phyloP scores from a whole-genome alignment of 92 coral and sea anemone genomes.

The Actinernus sp. region DNA sequence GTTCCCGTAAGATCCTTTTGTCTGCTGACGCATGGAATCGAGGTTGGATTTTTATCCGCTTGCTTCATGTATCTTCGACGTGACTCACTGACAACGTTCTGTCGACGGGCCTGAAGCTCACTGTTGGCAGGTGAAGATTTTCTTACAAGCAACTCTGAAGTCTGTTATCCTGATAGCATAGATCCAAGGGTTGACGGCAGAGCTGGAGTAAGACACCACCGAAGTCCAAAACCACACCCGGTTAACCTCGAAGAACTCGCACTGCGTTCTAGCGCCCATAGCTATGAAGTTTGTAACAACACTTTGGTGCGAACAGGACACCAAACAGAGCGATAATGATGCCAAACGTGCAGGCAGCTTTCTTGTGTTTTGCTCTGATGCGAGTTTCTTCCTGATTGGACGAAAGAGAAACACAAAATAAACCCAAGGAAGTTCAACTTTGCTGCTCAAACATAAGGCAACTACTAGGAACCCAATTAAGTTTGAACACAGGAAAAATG shows the following conservation, averaged over 20 bases:
- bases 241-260: constrained; percentile 19
- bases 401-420: too few relatives aligned
- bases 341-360: constrained; percentile 28
- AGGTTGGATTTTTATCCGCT: too few relatives aligned
- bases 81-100: too few relatives aligned
- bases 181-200: constrained; percentile 39
- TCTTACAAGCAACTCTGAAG: constrained; percentile 13
- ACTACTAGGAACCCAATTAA: too few relatives aligned
- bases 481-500: too few relatives aligned
- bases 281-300: constrained; percentile 15
- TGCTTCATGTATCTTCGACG: too few relatives aligned
- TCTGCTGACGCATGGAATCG: too few relatives aligned
- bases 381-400: constrained; percentile 7
- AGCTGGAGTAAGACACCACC: constrained; percentile 14
- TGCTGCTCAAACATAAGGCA: too few relatives aligned
- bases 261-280: constrained; percentile 12
- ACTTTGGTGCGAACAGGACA: constrained; percentile 12
- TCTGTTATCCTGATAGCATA: constrained; percentile 41
- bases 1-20: too few relatives aligned
- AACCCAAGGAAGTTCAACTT: too few relatives aligned
- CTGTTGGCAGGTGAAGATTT: not conserved
- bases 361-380: constrained; percentile 13
- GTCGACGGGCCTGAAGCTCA: too few relatives aligned
- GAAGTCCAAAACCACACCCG: constrained; percentile 31
- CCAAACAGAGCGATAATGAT: constrained; percentile 3